phyloP scores from a whole-genome alignment of 2,113 vertebrate genomes.

The Lontra canadensis region DNA sequence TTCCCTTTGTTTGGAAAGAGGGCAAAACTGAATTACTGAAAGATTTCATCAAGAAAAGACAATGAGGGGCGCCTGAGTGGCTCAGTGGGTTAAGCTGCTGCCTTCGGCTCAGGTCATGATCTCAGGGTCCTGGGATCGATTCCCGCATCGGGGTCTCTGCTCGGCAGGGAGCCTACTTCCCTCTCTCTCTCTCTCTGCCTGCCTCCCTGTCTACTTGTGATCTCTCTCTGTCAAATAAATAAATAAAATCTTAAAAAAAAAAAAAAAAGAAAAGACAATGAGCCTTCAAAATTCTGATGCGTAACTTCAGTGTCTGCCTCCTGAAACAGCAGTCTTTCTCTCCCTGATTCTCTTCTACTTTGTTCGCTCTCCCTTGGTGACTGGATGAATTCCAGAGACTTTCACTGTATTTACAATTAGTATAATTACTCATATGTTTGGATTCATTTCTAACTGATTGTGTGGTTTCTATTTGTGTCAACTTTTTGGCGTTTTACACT shows the following conservation, averaged over 20 bases:
- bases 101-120: too few species aligned
- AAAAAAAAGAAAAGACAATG: not conserved
- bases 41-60: not conserved
- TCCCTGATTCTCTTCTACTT: not conserved
- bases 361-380: not conserved
- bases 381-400: not conserved
- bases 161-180: too few species aligned
- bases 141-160: too few species aligned
- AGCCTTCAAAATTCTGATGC: not conserved
- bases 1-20: conserved; percentile 21
- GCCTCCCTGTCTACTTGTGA: too few species aligned
- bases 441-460: conserved; percentile 17
- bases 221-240: too few species aligned
- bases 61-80: too few species aligned
- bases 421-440: not conserved
- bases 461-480: conserved; percentile 11
- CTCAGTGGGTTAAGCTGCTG: too few species aligned
- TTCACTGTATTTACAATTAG: not conserved
- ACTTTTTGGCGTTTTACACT: not conserved
- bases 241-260: too few species aligned
- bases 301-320: not conserved
- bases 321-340: not conserved
- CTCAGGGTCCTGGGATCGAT: too few species aligned
- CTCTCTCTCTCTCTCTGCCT: too few species aligned
- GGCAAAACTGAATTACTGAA: not conserved